A percentile compares a stretch with the other conserved stretches of the same genome.
phyloP scores from a whole-genome alignment of 2,113 vertebrate species.

The Agapornis roseicollis region DNA sequence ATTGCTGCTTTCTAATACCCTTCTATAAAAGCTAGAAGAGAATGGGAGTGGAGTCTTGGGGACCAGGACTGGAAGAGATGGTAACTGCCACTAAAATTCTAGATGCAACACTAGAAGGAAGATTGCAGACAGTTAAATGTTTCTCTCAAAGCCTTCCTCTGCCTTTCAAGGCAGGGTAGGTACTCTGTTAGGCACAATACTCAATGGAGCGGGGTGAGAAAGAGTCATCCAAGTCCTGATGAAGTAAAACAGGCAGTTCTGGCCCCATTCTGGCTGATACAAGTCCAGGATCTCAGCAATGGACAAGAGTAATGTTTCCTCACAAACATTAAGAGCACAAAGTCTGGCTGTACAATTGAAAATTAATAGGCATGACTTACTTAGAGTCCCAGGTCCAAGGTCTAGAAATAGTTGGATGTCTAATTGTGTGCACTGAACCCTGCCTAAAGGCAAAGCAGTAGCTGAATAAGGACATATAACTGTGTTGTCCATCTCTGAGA shows the following conservation, averaged over 20 bases:
- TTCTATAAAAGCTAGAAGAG: background rate
- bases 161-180: background rate
- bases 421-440: background rate
- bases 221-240: background rate
- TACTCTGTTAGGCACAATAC: background rate
- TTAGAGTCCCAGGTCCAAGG: background rate
- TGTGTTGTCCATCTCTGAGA: background rate
- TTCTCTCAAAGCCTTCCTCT: background rate
- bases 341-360: background rate
- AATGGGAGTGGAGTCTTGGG: background rate
- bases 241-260: background rate
- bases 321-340: background rate
- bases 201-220: background rate
- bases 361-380: background rate
- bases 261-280: background rate
- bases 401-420: background rate
- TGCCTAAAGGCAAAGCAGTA: background rate
- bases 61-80: background rate
- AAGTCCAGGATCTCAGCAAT: background rate
- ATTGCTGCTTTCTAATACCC: background rate
- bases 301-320: background rate
- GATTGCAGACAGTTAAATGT: background rate
- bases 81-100: background rate
- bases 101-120: background rate
- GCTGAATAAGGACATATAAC: background rate